Evolutionary conservation across 2,797 vertebrate genomes (phyloP).

Genomic region (Pithecia hirsuta): DNA sequence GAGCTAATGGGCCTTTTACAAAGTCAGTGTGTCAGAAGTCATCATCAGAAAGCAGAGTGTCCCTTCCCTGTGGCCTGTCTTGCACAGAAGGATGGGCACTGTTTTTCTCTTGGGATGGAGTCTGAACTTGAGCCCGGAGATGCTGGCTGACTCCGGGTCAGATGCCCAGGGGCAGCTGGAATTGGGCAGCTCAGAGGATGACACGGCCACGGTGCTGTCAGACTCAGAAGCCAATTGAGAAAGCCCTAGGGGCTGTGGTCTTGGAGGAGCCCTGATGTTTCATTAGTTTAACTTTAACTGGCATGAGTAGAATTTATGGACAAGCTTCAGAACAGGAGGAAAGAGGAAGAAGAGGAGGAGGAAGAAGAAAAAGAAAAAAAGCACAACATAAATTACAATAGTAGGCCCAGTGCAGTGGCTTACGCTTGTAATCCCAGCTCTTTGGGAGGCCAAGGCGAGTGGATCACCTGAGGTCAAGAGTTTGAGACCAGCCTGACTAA

Average conservation of each 20-base stretch:
- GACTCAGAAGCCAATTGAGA: background rate
- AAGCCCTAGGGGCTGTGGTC: background rate
- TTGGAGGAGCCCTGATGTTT: conserved; percentile 66
- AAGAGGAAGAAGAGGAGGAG: background rate
- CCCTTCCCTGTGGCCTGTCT: fast-evolving
- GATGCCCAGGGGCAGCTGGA: background rate
- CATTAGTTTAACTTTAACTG: conserved; percentile 83
- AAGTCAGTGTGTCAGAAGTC: background rate
- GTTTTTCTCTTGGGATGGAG: background rate
- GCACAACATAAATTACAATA: conserved; percentile 78
- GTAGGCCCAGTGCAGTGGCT: background rate
- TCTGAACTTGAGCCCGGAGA: fast-evolving
- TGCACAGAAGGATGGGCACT: fast-evolving
- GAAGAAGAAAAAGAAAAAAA: conserved; percentile 50
- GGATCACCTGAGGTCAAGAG: too few relatives aligned
- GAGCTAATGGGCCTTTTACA: background rate
- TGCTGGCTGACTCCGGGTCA: background rate
- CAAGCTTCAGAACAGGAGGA: conserved; percentile 53
- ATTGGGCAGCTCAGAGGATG: background rate
- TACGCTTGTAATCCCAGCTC: background rate
- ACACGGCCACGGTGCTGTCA: fast-evolving
- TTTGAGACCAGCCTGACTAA: background rate
- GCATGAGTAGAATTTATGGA: conserved; percentile 76
- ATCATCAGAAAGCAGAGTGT: background rate
- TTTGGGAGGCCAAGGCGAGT: background rate